These are phyloP conservation scores for Hydrophis major DNA, from an alignment of 2,797 vertebrate species.

Conservation along the genomic window DNA sequence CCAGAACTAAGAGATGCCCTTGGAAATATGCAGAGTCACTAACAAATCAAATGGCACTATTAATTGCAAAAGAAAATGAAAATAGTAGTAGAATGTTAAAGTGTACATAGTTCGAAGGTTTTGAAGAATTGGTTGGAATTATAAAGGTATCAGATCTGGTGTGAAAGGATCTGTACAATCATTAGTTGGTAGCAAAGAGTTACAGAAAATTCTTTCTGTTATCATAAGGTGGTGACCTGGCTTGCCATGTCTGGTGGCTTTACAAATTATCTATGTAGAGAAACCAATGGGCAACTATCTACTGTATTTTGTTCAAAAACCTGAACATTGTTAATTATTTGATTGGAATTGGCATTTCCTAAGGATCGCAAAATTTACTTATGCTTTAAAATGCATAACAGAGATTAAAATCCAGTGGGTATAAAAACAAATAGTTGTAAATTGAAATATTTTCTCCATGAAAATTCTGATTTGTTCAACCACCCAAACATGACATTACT, in stretches of 20 bases:
- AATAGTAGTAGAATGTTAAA: neutral
- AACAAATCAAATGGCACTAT: neutral
- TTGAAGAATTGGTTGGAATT: neutral
- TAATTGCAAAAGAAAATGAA: neutral
- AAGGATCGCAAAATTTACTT: neutral
- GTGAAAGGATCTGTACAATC: neutral
- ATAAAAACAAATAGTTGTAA: neutral
- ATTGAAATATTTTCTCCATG: neutral
- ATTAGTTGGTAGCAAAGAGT: neutral
- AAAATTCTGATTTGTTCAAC: neutral
- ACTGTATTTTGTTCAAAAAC: neutral
- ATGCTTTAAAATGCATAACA: neutral
- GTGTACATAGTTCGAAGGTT: neutral
- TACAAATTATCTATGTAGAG: neutral
- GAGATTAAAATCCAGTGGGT: neutral
- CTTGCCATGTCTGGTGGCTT: neutral
- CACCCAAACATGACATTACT: neutral
- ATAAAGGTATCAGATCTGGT: neutral
- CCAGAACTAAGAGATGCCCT: neutral
- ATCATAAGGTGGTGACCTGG: neutral
- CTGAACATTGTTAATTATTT: neutral
- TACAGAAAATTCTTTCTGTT: neutral
- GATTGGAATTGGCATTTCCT: neutral
- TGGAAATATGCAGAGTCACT: neutral
- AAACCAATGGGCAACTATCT: neutral